Evolutionary conservation across 2,113 vertebrate genomes (phyloP).

Genomic region (Anser cygnoides): DNA sequence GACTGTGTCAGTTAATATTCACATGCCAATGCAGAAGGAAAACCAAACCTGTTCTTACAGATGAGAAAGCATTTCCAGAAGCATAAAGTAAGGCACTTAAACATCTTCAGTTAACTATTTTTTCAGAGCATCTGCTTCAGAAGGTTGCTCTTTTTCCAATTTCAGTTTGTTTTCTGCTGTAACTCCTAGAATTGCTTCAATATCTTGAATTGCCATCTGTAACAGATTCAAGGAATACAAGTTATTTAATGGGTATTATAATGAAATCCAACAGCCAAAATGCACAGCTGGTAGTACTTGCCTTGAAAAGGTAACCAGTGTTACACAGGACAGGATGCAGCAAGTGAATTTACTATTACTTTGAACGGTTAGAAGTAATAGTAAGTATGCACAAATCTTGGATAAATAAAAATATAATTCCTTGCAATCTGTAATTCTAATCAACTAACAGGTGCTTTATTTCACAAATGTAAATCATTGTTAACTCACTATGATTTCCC

Average conservation of each 20-base stretch:
- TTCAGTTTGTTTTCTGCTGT: constrained; percentile 80
- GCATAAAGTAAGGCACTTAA: constrained; percentile 22
- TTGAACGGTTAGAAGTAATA: neutral
- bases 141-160: constrained; percentile 60
- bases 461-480: neutral
- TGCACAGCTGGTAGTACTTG: constrained; percentile 14
- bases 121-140: constrained; percentile 22
- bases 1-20: neutral
- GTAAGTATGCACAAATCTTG: neutral
- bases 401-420: neutral
- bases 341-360: neutral
- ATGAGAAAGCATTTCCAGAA: constrained; percentile 22
- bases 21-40: neutral
- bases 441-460: constrained; percentile 27
- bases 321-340: neutral
- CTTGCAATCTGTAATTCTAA: neutral
- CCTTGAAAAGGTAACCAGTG: neutral
- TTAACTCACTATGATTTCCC: neutral
- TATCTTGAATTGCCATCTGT: constrained; percentile 80
- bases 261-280: constrained; percentile 12
- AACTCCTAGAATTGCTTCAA: constrained; percentile 82
- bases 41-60: constrained; percentile 54
- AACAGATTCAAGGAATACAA: constrained; percentile 46
- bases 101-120: constrained; percentile 45
- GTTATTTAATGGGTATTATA: constrained; percentile 41